Base-by-base conservation (phyloP, 2,888 invertebrate genomes). In the Lepetodrilus schrolli region DNA sequence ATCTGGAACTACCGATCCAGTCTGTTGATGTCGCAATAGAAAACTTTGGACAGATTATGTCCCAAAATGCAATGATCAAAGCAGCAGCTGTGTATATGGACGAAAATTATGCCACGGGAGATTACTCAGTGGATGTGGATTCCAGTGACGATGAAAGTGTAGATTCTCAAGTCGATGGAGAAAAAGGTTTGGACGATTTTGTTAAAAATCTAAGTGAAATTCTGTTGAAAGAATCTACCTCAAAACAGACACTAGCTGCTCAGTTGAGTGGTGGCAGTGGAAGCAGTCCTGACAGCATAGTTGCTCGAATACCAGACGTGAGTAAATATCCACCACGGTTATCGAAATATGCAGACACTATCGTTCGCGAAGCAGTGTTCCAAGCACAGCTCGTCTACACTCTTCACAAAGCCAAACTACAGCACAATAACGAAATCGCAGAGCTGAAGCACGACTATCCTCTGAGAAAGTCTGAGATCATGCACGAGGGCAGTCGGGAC, bases 311-410 rank as follows among this genome's bases (percentile, higher is more conserved):
- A 20, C 83, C 86, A 48, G 80, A 82, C 66, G 75, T 84, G 26
- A 80, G 80, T 65, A 74, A 76, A 0, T 81, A 81, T 68, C 80
- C 82, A n/a, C 75, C 80, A 48, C 80, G 80, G 23, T 75, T 84
- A 69, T 77, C 81, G 38, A 77, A 78, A 7, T 82, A 86, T 81
- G 82, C 85, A 72, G 94, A 94, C 81, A 93, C 93, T 72, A 92
- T 94, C 38, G 93, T 95, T 21, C 93, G 94, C 36, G 94, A 94
- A 84, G 95, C 95, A 4, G 94, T 94, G 93, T 93, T 93, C 47
- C 92, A 94, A 75, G 95, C 95, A 0, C 93, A 91, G 36, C 82
- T 91, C 72, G 84, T 86, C 1, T 88, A 89, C 70, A 84, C 82
- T 49, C 82, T 84, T 70, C 84, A 83, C 71, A 87, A 87, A 75